Base-by-base conservation (phyloP, 2,888 invertebrate genomes). In the Priapulus caudatus region DNA sequence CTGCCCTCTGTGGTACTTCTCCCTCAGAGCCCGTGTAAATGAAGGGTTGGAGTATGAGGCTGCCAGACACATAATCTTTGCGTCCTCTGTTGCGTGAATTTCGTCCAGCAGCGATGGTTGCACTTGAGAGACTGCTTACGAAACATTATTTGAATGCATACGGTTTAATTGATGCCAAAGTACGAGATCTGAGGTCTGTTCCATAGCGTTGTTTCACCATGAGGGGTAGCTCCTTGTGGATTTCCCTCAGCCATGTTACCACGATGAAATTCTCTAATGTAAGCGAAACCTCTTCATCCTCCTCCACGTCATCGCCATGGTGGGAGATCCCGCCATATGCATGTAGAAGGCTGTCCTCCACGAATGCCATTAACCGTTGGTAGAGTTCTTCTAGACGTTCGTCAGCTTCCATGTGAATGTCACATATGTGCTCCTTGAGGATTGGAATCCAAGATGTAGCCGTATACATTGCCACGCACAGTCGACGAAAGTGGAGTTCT, bases 141-240 rank as follows among this genome's bases (percentile, higher is more conserved):
- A n/a, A n/a, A n/a, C n/a, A n/a, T n/a, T n/a, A n/a, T n/a, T n/a
- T n/a, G n/a, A n/a, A n/a, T n/a, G n/a, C n/a, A n/a, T n/a, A n/a
- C n/a, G 33, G 33, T 33, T 33, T 33, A n/a, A 33, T 33, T 33
- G 33, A 33, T 33, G n/a, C 33, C 5, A 33, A n/a, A n/a, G 33
- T 33, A n/a, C 33, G 33, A 10, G 33, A 10, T 10, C 33, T 5
- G 5, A 33, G n/a, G 5, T 33, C 33, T 5, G 33, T 33, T 33
- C 33, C 33, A n/a, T 33, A 33, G n/a, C 33, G 10, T n/a, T 33
- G 33, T n/a, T 33, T 33, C 33, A 33, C 33, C 59, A 46, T 63
- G 64, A 4, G 64, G 64, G 65, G 24, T 45, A 4, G 52, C 63
- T n/a, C 53, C 64, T 15, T 55, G 20, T 55, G 49, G 2, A 61